Evolutionary conservation across 2,113 vertebrate genomes (phyloP).

Genomic region (Phrynosoma platyrhinos): DNA sequence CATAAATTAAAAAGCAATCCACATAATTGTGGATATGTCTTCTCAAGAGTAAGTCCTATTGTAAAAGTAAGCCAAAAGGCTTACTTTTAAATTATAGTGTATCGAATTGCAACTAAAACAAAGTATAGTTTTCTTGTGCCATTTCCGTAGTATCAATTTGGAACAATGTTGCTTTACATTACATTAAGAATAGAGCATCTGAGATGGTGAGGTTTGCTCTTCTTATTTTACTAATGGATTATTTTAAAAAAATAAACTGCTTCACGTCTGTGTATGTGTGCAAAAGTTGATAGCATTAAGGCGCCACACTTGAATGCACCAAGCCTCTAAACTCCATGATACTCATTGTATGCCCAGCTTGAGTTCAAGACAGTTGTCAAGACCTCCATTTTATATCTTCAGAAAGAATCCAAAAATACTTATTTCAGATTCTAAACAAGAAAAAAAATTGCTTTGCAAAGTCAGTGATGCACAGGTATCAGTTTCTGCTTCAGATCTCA

Average conservation of each 20-base stretch:
- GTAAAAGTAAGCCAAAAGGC: neutral
- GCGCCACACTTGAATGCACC: conserved; percentile 31
- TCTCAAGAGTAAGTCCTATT: neutral
- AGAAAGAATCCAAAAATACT: conserved; percentile 1
- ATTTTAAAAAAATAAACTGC: neutral
- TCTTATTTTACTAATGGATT: conserved; percentile 2
- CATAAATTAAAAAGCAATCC: neutral
- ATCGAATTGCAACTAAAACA: too few species aligned
- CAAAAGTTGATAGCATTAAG: conserved; percentile 28
- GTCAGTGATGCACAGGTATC: conserved; percentile 7
- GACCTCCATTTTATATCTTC: conserved; percentile 2
- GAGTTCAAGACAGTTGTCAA: conserved; percentile 30
- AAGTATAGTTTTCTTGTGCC: neutral
- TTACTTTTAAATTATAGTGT: neutral
- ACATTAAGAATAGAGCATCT: neutral
- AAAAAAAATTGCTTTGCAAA: conserved; percentile 27
- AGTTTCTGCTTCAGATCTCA: conserved; percentile 17
- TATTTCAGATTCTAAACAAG: conserved; percentile 31
- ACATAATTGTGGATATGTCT: neutral
- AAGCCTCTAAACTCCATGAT: conserved; percentile 30
- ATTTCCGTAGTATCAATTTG: neutral
- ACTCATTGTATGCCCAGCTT: conserved; percentile 14
- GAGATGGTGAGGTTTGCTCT: neutral
- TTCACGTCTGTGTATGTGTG: neutral
- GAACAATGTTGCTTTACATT: conserved; percentile 17